Evolutionary conservation across 1,140 invertebrate species (phyloP).

Genomic region (Cydia amplana): DNA sequence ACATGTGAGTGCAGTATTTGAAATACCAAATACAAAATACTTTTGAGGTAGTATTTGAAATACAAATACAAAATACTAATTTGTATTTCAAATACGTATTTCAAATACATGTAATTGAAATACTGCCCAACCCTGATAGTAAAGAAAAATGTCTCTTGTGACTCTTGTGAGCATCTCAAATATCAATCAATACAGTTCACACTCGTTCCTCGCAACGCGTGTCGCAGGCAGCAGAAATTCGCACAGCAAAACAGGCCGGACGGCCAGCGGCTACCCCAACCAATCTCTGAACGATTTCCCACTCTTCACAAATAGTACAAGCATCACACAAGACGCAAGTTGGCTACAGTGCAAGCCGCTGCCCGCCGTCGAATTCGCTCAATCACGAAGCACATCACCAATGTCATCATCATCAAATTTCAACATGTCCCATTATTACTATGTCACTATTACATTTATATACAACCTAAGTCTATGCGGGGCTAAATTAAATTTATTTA

Average conservation of each 20-base stretch:
- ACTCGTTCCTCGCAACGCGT: conserved; percentile 5
- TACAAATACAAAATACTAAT: no score
- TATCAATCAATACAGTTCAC: conserved; percentile 4
- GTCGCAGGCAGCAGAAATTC: conserved; percentile 5
- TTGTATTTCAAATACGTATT: no score
- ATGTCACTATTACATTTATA: conserved; percentile 20
- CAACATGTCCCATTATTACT: conserved; percentile 23
- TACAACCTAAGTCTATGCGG: conserved; percentile 30
- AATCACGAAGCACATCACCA: not conserved
- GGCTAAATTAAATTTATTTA: conserved; percentile 17
- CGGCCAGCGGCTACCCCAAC: not conserved
- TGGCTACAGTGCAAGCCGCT: not conserved
- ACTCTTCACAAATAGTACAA: not conserved
- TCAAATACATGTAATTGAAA: no score
- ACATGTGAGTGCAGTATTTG: no score
- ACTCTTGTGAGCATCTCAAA: conserved; percentile 15
- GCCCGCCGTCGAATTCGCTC: not conserved
- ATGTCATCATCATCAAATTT: conserved; percentile 11
- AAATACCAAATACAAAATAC: no score
- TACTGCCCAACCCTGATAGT: no score
- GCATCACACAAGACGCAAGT: not conserved
- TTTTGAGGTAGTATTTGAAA: no score
- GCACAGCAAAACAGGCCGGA: conserved; percentile 2
- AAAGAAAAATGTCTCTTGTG: not conserved
- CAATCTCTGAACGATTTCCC: no score